Conservation (phyloP, 1,140 invertebrate species). For the Papilio helenus region DNA sequence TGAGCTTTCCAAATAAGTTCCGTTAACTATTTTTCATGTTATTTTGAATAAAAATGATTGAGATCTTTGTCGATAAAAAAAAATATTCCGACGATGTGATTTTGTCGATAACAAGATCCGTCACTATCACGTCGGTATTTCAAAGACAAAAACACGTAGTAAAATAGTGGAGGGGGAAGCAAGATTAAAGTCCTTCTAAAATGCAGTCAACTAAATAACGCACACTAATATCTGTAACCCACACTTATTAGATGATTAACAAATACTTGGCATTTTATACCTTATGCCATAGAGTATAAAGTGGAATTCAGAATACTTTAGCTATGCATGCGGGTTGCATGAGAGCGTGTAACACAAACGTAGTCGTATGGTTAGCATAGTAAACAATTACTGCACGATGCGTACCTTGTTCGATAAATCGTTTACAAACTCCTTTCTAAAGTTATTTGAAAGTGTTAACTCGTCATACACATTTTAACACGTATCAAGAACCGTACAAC, state of each 20-base stretch:
- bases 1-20: background rate
- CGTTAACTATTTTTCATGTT: background rate
- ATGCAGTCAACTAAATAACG: conserved; percentile 73
- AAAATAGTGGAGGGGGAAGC: conserved; percentile 63
- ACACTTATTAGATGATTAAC: conserved; percentile 56
- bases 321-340: conserved; percentile 54
- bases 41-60: background rate
- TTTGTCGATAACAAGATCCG: conserved; percentile 61
- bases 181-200: conserved; percentile 76
- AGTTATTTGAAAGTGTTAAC: conserved; percentile 32
- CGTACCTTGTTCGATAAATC: conserved; percentile 68
- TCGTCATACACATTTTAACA: conserved; percentile 35
- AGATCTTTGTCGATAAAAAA: background rate
- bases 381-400: conserved; percentile 75
- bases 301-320: conserved; percentile 20
- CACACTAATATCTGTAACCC: conserved; percentile 67
- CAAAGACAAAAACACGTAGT: conserved; percentile 77
- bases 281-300: conserved; percentile 31
- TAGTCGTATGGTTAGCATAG: conserved; percentile 68
- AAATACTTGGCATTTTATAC: background rate
- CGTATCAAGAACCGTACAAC: conserved; percentile 11
- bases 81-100: background rate
- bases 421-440: conserved; percentile 45
- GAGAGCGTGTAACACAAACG: conserved; percentile 68
- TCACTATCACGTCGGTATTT: conserved; percentile 73